Evolutionary conservation across 1,140 invertebrate species (phyloP).

Genomic region (Belonocnema kinseyi): DNA sequence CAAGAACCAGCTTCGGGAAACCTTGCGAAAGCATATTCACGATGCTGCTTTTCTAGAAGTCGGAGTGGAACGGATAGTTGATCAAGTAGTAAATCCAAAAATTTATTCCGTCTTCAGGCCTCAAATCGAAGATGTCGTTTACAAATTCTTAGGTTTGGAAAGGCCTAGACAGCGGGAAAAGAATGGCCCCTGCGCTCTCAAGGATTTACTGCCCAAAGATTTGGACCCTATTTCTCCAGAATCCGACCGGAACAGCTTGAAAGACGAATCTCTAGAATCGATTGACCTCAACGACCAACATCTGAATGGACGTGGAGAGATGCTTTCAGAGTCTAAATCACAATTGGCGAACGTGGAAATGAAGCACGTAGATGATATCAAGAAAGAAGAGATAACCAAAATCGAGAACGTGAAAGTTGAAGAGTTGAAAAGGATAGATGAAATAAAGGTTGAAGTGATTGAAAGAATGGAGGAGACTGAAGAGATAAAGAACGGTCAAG

Average conservation of each 20-base stretch:
- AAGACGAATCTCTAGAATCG: conserved; percentile 67
- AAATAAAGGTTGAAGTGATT: conserved; percentile 51
- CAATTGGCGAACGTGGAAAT: background rate
- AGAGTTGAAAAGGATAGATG: conserved; percentile 37
- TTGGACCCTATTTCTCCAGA: conserved; percentile 87
- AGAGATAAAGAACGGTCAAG: conserved; percentile 53
- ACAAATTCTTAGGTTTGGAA: conserved; percentile 89
- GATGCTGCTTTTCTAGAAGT: conserved; percentile 78
- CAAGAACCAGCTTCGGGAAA: conserved; percentile 94
- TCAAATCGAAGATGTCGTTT: conserved; percentile 93
- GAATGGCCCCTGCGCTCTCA: conserved; percentile 72
- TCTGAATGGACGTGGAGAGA: background rate
- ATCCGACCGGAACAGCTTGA: conserved; percentile 79
- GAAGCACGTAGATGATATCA: conserved; percentile 45
- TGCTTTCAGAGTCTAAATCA: too few species aligned
- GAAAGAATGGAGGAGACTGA: conserved; percentile 67
- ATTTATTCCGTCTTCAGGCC: conserved; percentile 90
- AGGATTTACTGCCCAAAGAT: conserved; percentile 83
- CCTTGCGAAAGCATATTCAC: conserved; percentile 90
- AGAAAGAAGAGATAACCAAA: conserved; percentile 47
- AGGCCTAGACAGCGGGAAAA: conserved; percentile 75
- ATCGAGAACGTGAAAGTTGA: conserved; percentile 39
- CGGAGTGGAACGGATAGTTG: conserved; percentile 94
- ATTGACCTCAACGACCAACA: conserved; percentile 44
- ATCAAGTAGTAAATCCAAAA: conserved; percentile 96